Evolutionary conservation across 92 coral and sea anemone genomes (phyloP).

Genomic region (Epizoanthus rinbou): DNA sequence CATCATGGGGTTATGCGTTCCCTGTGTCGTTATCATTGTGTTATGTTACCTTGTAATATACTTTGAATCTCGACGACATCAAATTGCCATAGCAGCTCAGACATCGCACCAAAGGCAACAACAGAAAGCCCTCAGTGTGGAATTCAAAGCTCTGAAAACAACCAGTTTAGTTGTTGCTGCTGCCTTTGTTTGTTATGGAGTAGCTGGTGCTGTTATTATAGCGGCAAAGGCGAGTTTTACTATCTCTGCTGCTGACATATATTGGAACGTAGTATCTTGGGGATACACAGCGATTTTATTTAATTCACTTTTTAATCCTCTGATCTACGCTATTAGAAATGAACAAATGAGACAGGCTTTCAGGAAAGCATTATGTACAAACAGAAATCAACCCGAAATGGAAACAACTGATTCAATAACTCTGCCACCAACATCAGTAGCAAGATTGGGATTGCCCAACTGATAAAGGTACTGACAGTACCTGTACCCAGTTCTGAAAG

Average conservation of each 20-base stretch:
- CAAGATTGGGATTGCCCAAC: neutral
- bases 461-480: too few relatives aligned
- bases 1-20: neutral
- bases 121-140: neutral
- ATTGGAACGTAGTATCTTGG: neutral
- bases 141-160: neutral
- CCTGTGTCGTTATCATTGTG: neutral
- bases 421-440: neutral
- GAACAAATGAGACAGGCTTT: neutral
- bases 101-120: neutral
- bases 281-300: neutral
- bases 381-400: neutral
- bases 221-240: neutral
- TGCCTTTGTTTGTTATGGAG: neutral
- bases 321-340: neutral
- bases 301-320: neutral
- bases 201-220: neutral
- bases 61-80: neutral
- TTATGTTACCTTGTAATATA: neutral
- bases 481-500: too few relatives aligned
- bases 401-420: neutral
- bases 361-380: neutral
- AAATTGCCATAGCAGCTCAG: neutral
- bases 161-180: neutral
- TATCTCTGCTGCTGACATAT: neutral